phyloP scores from a whole-genome alignment of 2,797 vertebrate species.

The Neosilurus mollespiculum region DNA sequence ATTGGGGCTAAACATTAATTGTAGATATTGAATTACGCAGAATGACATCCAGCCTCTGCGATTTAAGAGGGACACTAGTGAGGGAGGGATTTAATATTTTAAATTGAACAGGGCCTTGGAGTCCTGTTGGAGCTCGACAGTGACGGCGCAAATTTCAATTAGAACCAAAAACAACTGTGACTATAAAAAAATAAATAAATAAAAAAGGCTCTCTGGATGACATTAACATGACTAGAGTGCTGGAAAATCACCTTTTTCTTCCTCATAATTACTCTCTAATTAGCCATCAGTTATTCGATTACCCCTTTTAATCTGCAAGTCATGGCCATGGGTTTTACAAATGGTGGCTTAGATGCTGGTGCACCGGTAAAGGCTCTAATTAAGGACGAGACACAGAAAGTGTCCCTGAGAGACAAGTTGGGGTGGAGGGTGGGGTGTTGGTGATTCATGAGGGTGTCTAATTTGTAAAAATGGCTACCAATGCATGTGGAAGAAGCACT shows the following conservation, averaged over 20 bases:
- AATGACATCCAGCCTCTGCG: not conserved
- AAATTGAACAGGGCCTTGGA: slow-evolving; percentile 40
- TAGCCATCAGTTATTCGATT: slow-evolving; percentile 76
- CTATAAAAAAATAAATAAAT: slow-evolving; percentile 34
- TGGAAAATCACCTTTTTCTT: slow-evolving; percentile 63
- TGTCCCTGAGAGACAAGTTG: slow-evolving; percentile 49
- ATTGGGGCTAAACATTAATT: slow-evolving; percentile 6
- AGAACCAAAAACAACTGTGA: slow-evolving; percentile 64
- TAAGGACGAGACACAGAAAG: slow-evolving; percentile 59
- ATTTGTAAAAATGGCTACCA: slow-evolving; percentile 49
- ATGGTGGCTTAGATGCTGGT: slow-evolving; percentile 68
- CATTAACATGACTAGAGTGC: slow-evolving; percentile 59
- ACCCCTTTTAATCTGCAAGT: slow-evolving; percentile 66
- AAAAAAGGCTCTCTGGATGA: slow-evolving; percentile 52
- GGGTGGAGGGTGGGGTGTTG: slow-evolving; percentile 30
- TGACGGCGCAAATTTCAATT: slow-evolving; percentile 59
- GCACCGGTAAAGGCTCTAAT: slow-evolving; percentile 67
- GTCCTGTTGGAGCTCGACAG: slow-evolving; percentile 47
- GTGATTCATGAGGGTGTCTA: slow-evolving; percentile 51
- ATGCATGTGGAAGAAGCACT: not conserved
- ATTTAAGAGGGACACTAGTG: slow-evolving; percentile 2
- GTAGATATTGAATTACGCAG: slow-evolving; percentile 6
- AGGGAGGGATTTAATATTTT: slow-evolving; percentile 36
- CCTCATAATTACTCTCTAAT: slow-evolving; percentile 75
- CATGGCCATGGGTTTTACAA: slow-evolving; percentile 59